Base-by-base conservation (phyloP, 2,888 invertebrate genomes). In the Neocrepidodera transversa region DNA sequence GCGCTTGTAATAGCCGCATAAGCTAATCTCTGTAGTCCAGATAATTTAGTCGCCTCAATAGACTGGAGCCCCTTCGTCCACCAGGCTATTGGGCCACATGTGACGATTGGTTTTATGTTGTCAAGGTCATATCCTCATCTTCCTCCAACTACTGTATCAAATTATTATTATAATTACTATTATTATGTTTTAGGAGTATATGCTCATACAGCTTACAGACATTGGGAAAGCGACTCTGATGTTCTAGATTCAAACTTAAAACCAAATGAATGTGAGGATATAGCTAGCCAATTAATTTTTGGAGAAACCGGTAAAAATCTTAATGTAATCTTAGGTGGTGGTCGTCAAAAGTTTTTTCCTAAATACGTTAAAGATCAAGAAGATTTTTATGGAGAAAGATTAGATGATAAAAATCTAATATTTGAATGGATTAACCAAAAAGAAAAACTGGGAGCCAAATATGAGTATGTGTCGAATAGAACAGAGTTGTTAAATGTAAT, bases 301-400 rank as follows among this genome's bases (percentile, higher is more conserved):
- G 82, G 83, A 8, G 82, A 84, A 14, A 87, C 90, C 47, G 91
- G 92, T 0, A 80, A 80, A 42, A 82, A 86, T 48, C 83, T 90
- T 10, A 88, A 89, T 78, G 91, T 91, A 0, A 85, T 92, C 38
- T 80, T 92, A 75, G 93, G 92, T 0, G 92, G 93, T 4, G 93
- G 92, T 0, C 80, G 88, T 2, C 77, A 79, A 1, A 85, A 87
- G 66, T 86, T 93, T 64, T 74, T 88, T 1, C 87, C 88, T 0
- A 85, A 83, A 36, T 75, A 79, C 2, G 71, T 70, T 0, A 66
- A 68, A 53, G 86, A 83, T 73, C 82, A 82, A 0, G 82, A 81
- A 47, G 82, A 82, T 17, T 77, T 80, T 3, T 10, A 14, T 1
- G 89, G 91, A 0, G 78, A 79, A 50, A 79, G 91, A 11, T 70